Percentiles rank a stretch among this genome's conserved stretches.
phyloP scores from a whole-genome alignment of 2,888 invertebrate species.

The Nemapogon koenigi region DNA sequence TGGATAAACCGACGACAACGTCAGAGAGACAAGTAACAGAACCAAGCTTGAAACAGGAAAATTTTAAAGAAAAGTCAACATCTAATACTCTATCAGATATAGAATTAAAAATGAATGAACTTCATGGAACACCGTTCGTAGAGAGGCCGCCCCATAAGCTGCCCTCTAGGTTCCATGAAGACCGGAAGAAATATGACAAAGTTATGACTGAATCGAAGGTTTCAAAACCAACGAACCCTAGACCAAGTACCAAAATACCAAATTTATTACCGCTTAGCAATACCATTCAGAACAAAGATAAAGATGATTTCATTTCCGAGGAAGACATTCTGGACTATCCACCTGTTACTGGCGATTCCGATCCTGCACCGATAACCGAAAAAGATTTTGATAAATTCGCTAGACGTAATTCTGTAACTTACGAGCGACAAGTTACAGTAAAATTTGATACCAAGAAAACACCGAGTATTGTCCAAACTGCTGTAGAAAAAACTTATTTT shows the following conservation, averaged over 20 bases:
- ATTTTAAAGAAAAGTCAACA: neutral
- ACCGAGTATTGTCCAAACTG: slow-evolving; percentile 36
- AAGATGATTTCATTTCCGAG: slow-evolving; percentile 13
- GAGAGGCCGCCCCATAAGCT: slow-evolving; percentile 42
- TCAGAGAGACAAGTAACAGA: neutral
- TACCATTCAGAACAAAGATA: slow-evolving; percentile 22
- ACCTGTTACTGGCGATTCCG: slow-evolving; percentile 18
- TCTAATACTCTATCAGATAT: slow-evolving; percentile 28
- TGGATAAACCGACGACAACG: slow-evolving; percentile 3
- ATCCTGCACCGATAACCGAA: slow-evolving; percentile 34
- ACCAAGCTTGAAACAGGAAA: neutral
- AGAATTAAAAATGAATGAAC: slow-evolving; percentile 56
- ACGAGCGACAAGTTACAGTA: slow-evolving; percentile 45
- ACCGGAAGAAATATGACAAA: too few relatives aligned
- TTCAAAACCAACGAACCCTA: too few relatives aligned
- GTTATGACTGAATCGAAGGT: too few relatives aligned
- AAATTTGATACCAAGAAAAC: slow-evolving; percentile 38
- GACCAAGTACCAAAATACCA: slow-evolving; percentile 31
- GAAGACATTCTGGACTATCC: slow-evolving; percentile 28
- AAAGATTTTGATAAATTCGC: slow-evolving; percentile 57
- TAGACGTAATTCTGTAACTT: slow-evolving; percentile 47
- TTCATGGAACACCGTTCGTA: slow-evolving; percentile 48
- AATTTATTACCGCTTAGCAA: slow-evolving; percentile 26
- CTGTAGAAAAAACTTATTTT: slow-evolving; percentile 29
- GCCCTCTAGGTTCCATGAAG: slow-evolving; percentile 25